Base-by-base conservation (phyloP, 2,113 vertebrate species). In the Coturnix japonica region DNA sequence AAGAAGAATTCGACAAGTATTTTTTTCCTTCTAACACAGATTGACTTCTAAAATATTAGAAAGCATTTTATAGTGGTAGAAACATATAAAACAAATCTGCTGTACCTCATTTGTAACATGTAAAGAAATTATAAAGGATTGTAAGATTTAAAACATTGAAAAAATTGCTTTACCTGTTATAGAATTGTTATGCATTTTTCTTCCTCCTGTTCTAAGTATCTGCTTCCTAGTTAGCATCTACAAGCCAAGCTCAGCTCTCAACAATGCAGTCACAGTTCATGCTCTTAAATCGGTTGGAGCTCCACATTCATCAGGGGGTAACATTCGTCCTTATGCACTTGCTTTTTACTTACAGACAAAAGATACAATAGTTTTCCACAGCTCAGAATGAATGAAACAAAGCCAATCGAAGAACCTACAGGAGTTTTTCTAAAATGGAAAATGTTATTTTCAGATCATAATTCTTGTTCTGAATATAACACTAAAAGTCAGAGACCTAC, bases 191-290 rank as follows among this genome's bases (percentile, higher is more conserved):
- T 26, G 25, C 30, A 8, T 56, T 95, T 56, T 77, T 76, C 3
- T 0, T 53, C 14, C 65, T 78, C 93, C 81, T 84, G 63, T 87
- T 85, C 28, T 56, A 41, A 41, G 39, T 15, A 61, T 46, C 44
- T 43, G 41, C 20, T 80, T 17, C 84, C 85, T 35, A 64, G 47
- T 53, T 73, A 30, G 76, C 26, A n/a, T 35, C 8, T 28, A 83
- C 26, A 92, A 84, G 72, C 56, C 79, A 73, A 85, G 78, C 16
- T 9, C 51, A 77, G 71, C 72, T 81, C 91, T 89, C 84, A 71
- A 92, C 85, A 93, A 92, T 49, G 37, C 87, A 92, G 85, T 87
- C 89, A 94, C 85, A 85, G 94, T 93, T 96, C 91, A 83, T 0
- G 26, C 84, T 89, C 91, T 71, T 67, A 85, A 85, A 92, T 64